phyloP scores from a whole-genome alignment of 2,888 invertebrate genomes.

The Coleophora deauratella region DNA sequence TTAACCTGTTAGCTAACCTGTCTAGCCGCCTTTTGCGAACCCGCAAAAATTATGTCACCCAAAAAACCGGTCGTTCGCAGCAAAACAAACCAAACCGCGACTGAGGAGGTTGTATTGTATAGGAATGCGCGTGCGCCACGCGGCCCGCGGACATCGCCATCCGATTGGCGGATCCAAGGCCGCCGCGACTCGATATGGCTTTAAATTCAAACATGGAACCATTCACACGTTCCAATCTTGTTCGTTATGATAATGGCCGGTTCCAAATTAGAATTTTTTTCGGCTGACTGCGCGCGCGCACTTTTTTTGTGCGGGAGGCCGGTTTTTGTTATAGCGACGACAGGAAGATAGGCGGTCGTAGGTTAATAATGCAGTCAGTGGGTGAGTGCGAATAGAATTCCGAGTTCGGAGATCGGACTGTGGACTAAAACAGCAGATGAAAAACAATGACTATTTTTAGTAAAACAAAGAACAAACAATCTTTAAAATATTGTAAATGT shows the following conservation, averaged over 20 bases:
- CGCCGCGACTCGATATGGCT: conserved; percentile 5
- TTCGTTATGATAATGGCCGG: conserved; percentile 2
- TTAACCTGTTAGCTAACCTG: no score
- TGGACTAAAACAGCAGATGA: not conserved
- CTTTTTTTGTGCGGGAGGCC: not conserved
- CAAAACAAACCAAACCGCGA: not conserved
- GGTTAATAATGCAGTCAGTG: not conserved
- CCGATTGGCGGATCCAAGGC: conserved; percentile 1
- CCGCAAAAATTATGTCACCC: no score
- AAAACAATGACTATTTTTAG: not conserved
- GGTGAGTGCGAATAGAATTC: not conserved
- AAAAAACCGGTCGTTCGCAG: not conserved
- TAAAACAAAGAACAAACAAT: no score
- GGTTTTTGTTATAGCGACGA: not conserved
- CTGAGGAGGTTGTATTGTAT: not conserved
- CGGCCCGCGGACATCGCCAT: not conserved
- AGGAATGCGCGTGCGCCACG: not conserved
- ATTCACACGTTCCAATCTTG: conserved; percentile 10
- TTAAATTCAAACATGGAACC: conserved; percentile 12
- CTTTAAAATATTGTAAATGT: no score
- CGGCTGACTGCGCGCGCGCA: not conserved
- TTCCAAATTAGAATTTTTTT: conserved; percentile 3
- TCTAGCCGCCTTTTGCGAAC: no score
- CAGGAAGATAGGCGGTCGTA: not conserved
- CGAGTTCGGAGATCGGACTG: not conserved